These are phyloP conservation scores for Atta cephalotes DNA, from an alignment of 1,140 invertebrate species.

Conservation along the genomic window DNA sequence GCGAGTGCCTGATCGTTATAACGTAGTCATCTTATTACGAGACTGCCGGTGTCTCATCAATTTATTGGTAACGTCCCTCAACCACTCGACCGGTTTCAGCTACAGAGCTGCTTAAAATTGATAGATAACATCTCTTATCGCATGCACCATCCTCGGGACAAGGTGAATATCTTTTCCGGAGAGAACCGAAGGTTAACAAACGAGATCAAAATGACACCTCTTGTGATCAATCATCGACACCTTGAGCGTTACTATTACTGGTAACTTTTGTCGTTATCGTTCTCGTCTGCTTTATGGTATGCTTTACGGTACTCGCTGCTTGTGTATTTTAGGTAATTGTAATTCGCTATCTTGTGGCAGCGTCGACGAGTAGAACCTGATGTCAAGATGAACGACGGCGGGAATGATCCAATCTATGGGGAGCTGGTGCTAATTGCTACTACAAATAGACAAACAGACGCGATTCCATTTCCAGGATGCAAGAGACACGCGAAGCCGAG, in stretches of 20 bases:
- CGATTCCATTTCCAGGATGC: constrained; percentile 69
- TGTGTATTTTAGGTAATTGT: constrained; percentile 77
- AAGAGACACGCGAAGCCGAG: constrained; percentile 48
- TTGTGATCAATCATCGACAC: background rate
- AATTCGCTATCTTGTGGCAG: constrained; percentile 75
- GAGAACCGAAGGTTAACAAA: constrained; percentile 14
- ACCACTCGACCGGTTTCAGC: constrained; percentile 77
- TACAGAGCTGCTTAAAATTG: constrained; percentile 77
- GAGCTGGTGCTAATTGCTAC: constrained; percentile 75
- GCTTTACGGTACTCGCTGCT: constrained; percentile 12
- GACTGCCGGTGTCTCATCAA: constrained; percentile 74
- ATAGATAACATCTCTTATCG: constrained; percentile 72
- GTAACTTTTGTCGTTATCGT: constrained; percentile 51
- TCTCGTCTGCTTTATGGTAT: constrained; percentile 17
- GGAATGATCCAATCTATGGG: constrained; percentile 74
- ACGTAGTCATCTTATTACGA: constrained; percentile 78
- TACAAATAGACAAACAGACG: constrained; percentile 79
- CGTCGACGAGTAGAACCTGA: constrained; percentile 48
- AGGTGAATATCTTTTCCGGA: constrained; percentile 49
- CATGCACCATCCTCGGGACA: background rate
- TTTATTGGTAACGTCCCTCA: constrained; percentile 77
- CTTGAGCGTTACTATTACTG: background rate
- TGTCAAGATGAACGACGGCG: constrained; percentile 69
- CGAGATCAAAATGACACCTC: constrained; percentile 13
- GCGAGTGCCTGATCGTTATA: constrained; percentile 73